Evolutionary conservation across 2,888 invertebrate genomes (phyloP).

Genomic region (Coleophora flavipennella): DNA sequence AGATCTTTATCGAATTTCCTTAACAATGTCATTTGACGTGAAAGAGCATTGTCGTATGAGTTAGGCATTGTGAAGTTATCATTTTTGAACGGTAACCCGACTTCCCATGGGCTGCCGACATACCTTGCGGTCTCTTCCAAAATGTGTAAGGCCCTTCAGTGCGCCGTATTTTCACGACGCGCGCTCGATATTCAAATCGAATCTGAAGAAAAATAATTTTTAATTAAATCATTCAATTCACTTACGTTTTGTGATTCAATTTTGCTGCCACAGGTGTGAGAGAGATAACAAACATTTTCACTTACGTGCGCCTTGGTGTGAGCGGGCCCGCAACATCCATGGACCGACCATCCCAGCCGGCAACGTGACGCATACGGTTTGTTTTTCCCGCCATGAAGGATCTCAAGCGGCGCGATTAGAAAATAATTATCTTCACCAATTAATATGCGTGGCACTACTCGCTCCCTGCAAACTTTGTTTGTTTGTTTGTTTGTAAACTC

Average conservation of each 20-base stretch:
- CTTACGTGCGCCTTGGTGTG: slow-evolving; percentile 8
- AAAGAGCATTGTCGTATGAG: slow-evolving; percentile 10
- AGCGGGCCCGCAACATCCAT: slow-evolving; percentile 13
- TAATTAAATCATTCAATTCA: slow-evolving; percentile 13
- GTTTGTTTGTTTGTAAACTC: too few relatives aligned
- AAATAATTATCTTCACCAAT: slow-evolving; percentile 17
- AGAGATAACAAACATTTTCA: slow-evolving; percentile 10
- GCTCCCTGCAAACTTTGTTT: slow-evolving; percentile 11
- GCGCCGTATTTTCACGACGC: slow-evolving; percentile 15
- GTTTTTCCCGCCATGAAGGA: slow-evolving; percentile 9
- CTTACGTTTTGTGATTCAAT: background rate
- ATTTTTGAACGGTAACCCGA: slow-evolving; percentile 14
- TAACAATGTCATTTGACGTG: slow-evolving; percentile 7
- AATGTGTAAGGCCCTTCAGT: slow-evolving; percentile 14
- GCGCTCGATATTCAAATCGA: slow-evolving; percentile 16
- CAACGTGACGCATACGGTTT: slow-evolving; percentile 14
- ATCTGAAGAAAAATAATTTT: slow-evolving; percentile 15
- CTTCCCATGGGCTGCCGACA: slow-evolving; percentile 14
- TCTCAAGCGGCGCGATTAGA: slow-evolving; percentile 12
- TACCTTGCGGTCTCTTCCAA: slow-evolving; percentile 15
- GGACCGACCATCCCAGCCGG: slow-evolving; percentile 14
- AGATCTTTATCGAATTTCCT: slow-evolving; percentile 7
- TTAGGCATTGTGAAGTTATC: slow-evolving; percentile 14
- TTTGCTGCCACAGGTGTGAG: slow-evolving; percentile 5
- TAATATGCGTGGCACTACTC: slow-evolving; percentile 13